phyloP scores from a whole-genome alignment of 2,113 vertebrate species.

The Oostethus manadensis region DNA sequence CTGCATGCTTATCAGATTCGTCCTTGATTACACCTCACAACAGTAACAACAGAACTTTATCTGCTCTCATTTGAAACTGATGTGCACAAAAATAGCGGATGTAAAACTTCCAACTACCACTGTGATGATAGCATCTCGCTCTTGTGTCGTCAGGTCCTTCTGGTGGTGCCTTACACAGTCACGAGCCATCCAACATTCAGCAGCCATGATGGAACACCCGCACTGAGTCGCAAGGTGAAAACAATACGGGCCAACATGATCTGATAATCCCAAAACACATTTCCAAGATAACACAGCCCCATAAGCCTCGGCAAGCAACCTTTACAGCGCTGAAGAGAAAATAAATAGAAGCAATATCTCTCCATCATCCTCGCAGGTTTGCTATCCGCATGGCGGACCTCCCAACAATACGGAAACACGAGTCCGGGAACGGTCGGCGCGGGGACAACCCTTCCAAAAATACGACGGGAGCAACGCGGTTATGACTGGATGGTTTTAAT shows the following conservation, averaged over 20 bases:
- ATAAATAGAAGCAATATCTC: slow-evolving; percentile 3
- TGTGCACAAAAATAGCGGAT: too few species aligned
- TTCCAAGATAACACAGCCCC: not conserved
- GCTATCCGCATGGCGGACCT: slow-evolving; percentile 1
- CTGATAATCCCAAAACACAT: slow-evolving; percentile 12
- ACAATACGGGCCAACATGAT: slow-evolving; percentile 5
- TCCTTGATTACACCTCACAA: too few species aligned
- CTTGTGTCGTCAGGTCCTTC: not conserved
- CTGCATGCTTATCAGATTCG: too few species aligned
- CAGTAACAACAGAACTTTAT: not conserved
- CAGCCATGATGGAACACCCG: slow-evolving; percentile 3
- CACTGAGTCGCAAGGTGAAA: not conserved
- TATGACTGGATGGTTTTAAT: slow-evolving; percentile 50
- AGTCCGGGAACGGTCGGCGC: not conserved
- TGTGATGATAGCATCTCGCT: not conserved
- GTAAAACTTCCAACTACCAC: too few species aligned
- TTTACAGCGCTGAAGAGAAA: not conserved
- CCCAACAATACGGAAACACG: slow-evolving; percentile 21
- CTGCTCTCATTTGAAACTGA: not conserved
- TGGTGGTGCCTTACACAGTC: not conserved
- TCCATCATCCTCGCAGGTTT: slow-evolving; percentile 3
- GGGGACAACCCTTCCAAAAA: slow-evolving; percentile 28
- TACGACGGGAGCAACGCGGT: slow-evolving; percentile 36
- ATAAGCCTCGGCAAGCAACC: not conserved
- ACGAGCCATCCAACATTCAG: not conserved